Base-by-base conservation (phyloP, 2,797 vertebrate genomes). In the Clarias platycephalus region DNA sequence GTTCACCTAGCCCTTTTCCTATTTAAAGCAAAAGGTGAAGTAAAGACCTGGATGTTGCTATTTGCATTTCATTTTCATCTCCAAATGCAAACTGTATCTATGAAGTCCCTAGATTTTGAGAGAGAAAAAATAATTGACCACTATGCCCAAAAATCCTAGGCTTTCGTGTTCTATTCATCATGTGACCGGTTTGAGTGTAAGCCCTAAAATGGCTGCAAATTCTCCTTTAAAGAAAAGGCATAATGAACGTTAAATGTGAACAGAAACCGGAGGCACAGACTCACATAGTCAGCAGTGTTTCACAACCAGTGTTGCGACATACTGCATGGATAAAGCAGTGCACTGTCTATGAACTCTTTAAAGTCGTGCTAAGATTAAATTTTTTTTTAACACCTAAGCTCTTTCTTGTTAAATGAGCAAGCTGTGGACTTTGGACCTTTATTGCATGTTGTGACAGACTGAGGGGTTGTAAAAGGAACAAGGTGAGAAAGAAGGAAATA, bases 281-380 rank as follows among this genome's bases (percentile, higher is more conserved):
- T 53, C 40, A 55, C 63, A 67, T 6, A 58, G 37, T 34, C 60
- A 62, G 55, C 37, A 81, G 15, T 76, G 60, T 85, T 85, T 85
- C 79, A 85, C 79, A 76, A 86, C 37, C 62, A 62, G 55, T 26
- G 6, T 86, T 84, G 68, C 62, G 40, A 71, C 76, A 86, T 60
- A 81, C 24, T 18, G 57, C 55, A 70, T 7, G 62, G 34, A 82
- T 70, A 81, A 81, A 76, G 53, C 82, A 60, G 12, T 82, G 72
- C 66, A 80, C 79, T 78, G 83, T 84, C 82, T 71, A 72, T n/a
- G 49, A 80, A 62, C n/a, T 55, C 72, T 77, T 86, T 68, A 55
- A 75, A 84, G 85, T 83, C 37, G 15, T 34, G 4, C 40, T 75
- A 63, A 81, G 68, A 81, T 37, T 62, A 31, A 37, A 26, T 67